These are phyloP conservation scores for Anarhynchus alexandrinus DNA, from an alignment of 2,113 vertebrate species.

Conservation along the genomic window DNA sequence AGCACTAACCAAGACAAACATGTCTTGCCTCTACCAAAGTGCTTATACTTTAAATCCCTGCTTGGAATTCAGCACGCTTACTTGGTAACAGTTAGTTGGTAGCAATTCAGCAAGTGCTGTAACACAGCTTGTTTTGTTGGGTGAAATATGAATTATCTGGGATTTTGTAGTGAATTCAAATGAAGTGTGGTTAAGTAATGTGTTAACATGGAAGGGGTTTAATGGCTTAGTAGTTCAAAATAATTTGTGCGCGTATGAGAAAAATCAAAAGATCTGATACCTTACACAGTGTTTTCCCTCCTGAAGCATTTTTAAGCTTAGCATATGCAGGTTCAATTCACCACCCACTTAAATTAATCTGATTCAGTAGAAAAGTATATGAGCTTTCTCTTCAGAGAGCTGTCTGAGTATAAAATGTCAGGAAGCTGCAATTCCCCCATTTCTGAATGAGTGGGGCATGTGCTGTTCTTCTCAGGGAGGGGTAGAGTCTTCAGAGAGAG, in stretches of 20 bases:
- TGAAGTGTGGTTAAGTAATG: neutral
- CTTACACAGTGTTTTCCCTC: neutral
- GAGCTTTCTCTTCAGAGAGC: neutral
- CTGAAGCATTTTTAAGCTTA: neutral
- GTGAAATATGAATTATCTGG: neutral
- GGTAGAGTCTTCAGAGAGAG: neutral
- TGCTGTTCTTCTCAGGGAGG: neutral
- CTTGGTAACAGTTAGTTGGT: neutral
- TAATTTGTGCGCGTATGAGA: neutral
- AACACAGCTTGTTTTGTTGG: neutral
- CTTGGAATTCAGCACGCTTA: neutral
- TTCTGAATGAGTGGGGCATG: neutral
- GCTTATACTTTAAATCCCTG: neutral
- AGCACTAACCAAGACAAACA: neutral
- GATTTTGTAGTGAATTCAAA: neutral
- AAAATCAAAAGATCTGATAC: neutral
- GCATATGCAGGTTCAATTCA: neutral
- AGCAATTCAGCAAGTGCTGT: neutral
- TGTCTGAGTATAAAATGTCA: neutral
- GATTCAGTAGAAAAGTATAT: neutral
- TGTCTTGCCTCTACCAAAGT: neutral
- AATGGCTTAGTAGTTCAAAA: neutral
- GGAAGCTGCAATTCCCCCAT: neutral
- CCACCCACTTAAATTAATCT: neutral
- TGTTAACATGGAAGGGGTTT: neutral